Evolutionary conservation across 2,888 invertebrate genomes (phyloP), one percentile per base, ranked within the genome.

Genomic region (Carabus problematicus): DNA sequence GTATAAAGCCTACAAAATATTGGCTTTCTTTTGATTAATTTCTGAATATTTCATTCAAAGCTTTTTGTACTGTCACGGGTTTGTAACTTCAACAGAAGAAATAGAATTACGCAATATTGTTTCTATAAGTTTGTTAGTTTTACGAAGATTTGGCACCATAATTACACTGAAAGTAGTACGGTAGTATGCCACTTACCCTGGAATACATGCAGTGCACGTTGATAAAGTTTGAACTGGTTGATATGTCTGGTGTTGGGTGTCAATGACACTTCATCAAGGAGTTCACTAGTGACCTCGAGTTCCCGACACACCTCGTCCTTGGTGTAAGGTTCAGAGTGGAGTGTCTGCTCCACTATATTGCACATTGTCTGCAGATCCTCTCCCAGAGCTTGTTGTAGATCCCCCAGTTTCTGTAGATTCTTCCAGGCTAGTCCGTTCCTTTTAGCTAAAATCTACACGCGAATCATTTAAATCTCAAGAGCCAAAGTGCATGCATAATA

Each of bases 181-280:
- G 9, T 18, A 52, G 6, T 6, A 19, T 7, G 49, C 18, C 8
- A 72, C 78, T 80, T 80, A 90, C 91, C 91, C 85, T 89, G 87
- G 76, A 91, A 91, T 12, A 98, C 98, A 79, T 99, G 98, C 39
- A 91, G 82, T 3, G 96, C 94, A 73, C 99, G 88, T 78, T 97
- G 91, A 72, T 87, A 86, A 42, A 98, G 84, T 81, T 94, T 92
- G 77, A 94, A 93, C 73, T 85, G 83, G 72, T 84, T 78, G 75
- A 91, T 84, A 72, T 87, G 80, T 67, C 81, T 82, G 11, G 91
- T 91, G 75, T 90, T 88, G 67, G 83, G 80, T 55, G 88, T 88
- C 58, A 95, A 83, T 73, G 90, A 88, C 73, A 84, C 85, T 29
- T 86, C 83, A 71, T 89, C 86, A 73, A 97, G 83, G 75, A 89